phyloP scores from a whole-genome alignment of 2,888 invertebrate genomes.

The Micropterix aruncella region DNA sequence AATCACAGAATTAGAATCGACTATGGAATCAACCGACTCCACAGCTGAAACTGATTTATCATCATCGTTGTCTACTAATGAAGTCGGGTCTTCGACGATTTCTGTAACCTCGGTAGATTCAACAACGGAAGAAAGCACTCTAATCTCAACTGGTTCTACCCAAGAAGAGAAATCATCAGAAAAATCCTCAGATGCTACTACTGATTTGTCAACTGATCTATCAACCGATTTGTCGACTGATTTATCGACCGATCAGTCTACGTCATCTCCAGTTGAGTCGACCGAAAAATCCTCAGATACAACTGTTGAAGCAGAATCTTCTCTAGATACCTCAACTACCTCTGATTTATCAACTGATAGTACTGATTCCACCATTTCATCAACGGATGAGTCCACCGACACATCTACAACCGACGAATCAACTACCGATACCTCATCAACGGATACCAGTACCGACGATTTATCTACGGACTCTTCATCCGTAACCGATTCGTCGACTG shows the following conservation, averaged over 20 bases:
- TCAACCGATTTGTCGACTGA: conserved; percentile 4
- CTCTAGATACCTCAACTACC: conserved; percentile 3
- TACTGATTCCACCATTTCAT: conserved; percentile 2
- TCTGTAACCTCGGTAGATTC: background rate
- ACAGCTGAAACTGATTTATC: too few species aligned
- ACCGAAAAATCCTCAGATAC: too few species aligned
- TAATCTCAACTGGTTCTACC: too few species aligned
- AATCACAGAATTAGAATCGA: too few species aligned
- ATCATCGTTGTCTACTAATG: background rate
- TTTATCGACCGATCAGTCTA: conserved; percentile 2
- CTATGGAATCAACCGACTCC: too few species aligned
- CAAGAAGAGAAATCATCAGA: conserved; percentile 2
- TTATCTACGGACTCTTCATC: too few species aligned
- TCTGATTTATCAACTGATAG: conserved; percentile 4
- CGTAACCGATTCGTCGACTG: background rate
- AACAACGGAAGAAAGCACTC: background rate
- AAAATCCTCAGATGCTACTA: conserved; percentile 5
- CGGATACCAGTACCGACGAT: too few species aligned
- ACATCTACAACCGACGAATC: conserved; percentile 2
- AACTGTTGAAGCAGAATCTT: conserved; percentile 2
- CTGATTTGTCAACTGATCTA: conserved; percentile 1
- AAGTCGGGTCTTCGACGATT: background rate
- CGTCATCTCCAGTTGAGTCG: conserved; percentile 1
- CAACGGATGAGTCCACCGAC: conserved; percentile 1
- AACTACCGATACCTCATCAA: background rate